These are phyloP conservation scores for Bufo gargarizans DNA, from an alignment of 2,113 vertebrate genomes.

Conservation along the genomic window DNA sequence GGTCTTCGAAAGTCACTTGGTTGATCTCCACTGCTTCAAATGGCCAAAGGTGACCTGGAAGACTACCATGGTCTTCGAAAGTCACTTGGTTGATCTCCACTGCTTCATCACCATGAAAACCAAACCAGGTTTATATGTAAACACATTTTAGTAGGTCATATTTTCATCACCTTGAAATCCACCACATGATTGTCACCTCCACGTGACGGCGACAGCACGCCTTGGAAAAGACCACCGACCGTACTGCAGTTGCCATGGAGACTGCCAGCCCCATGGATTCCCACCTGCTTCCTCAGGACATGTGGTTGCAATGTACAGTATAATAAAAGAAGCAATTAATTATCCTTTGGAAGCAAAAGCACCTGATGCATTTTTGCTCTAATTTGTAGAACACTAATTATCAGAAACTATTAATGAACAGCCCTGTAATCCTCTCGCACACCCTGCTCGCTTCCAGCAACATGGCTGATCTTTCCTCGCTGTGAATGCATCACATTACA, in stretches of 20 bases:
- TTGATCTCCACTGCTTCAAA: too few relatives aligned
- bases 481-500: constrained; percentile 20
- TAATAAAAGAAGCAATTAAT: constrained; percentile 51
- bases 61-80: too few relatives aligned
- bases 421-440: constrained; percentile 7
- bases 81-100: not conserved
- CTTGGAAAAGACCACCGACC: not conserved
- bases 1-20: too few relatives aligned
- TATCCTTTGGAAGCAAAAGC: constrained; percentile 36
- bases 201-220: not conserved
- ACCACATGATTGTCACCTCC: not conserved
- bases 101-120: not conserved
- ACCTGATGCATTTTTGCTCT: constrained; percentile 48
- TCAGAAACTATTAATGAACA: constrained; percentile 49
- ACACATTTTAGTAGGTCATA: not conserved
- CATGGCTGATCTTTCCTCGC: not conserved
- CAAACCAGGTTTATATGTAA: not conserved
- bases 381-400: constrained; percentile 56
- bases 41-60: too few relatives aligned
- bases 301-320: constrained; percentile 3
- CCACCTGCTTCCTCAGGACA: constrained; percentile 23
- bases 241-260: constrained; percentile 16
- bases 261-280: not conserved
- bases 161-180: too few relatives aligned
- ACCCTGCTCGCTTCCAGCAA: constrained; percentile 21